Conservation (phyloP, 2,888 invertebrate species). For the Brenthis ino region DNA sequence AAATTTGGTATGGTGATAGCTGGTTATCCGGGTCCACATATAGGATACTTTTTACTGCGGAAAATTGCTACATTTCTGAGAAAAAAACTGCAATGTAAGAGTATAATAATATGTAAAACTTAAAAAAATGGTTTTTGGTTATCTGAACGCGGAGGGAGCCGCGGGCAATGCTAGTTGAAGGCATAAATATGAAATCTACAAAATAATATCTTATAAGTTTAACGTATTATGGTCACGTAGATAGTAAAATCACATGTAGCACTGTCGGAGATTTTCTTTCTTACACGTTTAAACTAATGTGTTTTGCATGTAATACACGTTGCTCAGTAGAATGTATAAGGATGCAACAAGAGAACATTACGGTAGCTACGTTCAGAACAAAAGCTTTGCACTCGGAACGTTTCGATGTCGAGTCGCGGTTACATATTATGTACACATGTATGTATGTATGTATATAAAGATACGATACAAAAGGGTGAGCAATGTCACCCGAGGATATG, state of each 20-base stretch:
- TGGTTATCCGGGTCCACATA: too few species aligned
- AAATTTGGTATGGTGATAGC: too few species aligned
- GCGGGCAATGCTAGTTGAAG: too few species aligned
- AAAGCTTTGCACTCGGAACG: conserved; percentile 4
- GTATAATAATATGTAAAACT: too few species aligned
- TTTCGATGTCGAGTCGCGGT: conserved; percentile 17
- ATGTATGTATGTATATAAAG: conserved; percentile 16
- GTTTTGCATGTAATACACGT: conserved; percentile 19
- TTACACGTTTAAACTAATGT: background rate
- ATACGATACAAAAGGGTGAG: conserved; percentile 45
- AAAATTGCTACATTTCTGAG: too few species aligned
- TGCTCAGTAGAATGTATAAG: conserved; percentile 4
- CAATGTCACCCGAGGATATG: conserved; percentile 57
- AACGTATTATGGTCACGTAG: background rate
- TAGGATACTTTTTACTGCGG: too few species aligned
- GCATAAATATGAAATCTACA: too few species aligned
- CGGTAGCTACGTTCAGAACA: conserved; percentile 1
- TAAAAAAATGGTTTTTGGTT: too few species aligned
- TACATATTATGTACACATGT: conserved; percentile 15
- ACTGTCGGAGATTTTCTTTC: background rate
- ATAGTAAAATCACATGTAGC: background rate
- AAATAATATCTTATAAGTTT: too few species aligned
- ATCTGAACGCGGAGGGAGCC: too few species aligned
- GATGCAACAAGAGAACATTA: conserved; percentile 14
- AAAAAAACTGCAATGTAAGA: too few species aligned